These are phyloP conservation scores for Chitala chitala DNA, from an alignment of 2,113 vertebrate species.

Conservation along the genomic window DNA sequence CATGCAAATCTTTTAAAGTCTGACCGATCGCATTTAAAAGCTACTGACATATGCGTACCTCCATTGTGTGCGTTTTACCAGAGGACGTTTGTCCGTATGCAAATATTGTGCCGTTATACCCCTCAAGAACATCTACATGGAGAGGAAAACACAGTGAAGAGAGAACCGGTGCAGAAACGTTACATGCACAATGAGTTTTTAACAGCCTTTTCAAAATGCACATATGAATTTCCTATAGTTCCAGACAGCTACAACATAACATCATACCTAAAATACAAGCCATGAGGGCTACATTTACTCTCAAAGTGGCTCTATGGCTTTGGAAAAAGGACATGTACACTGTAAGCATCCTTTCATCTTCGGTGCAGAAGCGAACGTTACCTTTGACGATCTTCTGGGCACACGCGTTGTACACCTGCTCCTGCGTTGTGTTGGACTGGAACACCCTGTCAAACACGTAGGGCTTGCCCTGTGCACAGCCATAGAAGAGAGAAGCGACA, in stretches of 20 bases:
- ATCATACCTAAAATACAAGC: too few relatives aligned
- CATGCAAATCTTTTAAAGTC: too few relatives aligned
- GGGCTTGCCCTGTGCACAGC: conserved; percentile 74
- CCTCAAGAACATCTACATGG: conserved; percentile 85
- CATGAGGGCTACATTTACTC: too few relatives aligned
- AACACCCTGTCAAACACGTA: conserved; percentile 91
- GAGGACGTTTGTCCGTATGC: conserved; percentile 96
- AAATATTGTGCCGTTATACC: conserved; percentile 97
- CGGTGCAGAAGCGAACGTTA: conserved; percentile 52
- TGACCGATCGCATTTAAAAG: too few relatives aligned
- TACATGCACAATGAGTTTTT: background rate
- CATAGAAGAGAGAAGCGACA: background rate
- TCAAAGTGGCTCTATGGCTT: too few relatives aligned
- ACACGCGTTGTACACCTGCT: conserved; percentile 95
- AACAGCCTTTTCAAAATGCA: background rate
- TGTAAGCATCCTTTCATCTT: too few relatives aligned
- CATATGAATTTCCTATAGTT: too few relatives aligned
- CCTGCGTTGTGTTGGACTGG: conserved; percentile 85
- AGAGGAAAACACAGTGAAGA: conserved; percentile 19
- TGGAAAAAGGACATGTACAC: too few relatives aligned
- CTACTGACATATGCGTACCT: conserved; percentile 59
- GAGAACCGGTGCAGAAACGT: background rate
- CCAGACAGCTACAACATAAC: too few relatives aligned
- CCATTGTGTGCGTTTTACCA: conserved; percentile 98
- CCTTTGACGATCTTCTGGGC: conserved; percentile 98